Conservation (phyloP, 2,113 vertebrate species). For the Sinocyclocheilus anshuiensis region DNA sequence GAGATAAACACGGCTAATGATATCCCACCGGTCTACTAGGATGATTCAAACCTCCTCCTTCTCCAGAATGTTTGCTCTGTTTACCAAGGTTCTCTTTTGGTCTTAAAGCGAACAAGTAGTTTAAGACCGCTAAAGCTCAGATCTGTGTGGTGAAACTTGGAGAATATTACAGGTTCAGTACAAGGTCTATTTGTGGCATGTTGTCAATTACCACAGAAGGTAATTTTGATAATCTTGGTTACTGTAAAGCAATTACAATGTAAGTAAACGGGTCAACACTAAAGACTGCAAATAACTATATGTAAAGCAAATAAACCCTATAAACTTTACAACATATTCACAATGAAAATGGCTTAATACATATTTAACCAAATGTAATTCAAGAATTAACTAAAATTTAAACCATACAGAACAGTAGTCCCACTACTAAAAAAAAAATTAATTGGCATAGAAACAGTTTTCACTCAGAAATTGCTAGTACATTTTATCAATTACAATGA, state of each 20-base stretch:
- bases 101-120: neutral
- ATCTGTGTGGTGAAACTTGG: neutral
- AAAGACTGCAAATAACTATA: too few species aligned
- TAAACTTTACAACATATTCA: too few species aligned
- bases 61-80: neutral
- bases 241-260: neutral
- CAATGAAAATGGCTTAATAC: neutral
- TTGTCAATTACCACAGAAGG: too few species aligned
- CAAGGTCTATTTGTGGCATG: neutral
- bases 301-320: too few species aligned
- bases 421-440: too few species aligned
- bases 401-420: too few species aligned
- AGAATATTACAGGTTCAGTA: neutral
- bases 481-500: too few species aligned
- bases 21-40: conserved; percentile 45
- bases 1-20: conserved; percentile 48
- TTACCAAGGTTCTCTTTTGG: neutral
- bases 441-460: too few species aligned
- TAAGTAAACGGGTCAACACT: neutral
- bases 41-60: conserved; percentile 20
- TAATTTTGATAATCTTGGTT: neutral
- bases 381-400: neutral
- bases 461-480: too few species aligned
- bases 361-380: neutral
- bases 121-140: neutral